Conservation (phyloP, 2,113 vertebrate genomes). For the Brachyistius frenatus region DNA sequence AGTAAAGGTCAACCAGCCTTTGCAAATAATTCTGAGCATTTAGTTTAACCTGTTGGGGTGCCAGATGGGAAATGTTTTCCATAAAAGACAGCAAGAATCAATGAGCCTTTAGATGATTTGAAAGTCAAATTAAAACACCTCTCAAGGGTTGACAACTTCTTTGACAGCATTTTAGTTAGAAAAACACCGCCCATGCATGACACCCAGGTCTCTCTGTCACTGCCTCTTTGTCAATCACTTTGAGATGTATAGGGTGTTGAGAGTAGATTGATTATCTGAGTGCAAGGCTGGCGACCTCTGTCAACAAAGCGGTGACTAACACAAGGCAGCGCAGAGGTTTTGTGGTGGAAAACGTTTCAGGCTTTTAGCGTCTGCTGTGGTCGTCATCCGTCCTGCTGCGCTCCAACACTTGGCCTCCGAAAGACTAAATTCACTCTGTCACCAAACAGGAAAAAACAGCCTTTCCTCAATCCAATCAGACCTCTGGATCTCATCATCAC, state of each 20-base stretch:
- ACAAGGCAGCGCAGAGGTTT: constrained; percentile 12
- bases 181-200: constrained; percentile 4
- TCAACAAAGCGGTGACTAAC: constrained; percentile 44
- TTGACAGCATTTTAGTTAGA: constrained; percentile 42
- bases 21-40: constrained; percentile 43
- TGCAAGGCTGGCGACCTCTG: constrained; percentile 53
- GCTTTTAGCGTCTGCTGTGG: background rate
- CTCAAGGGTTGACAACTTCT: constrained; percentile 34
- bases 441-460: background rate
- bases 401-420: background rate
- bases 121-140: constrained; percentile 57
- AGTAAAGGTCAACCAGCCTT: constrained; percentile 42
- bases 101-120: constrained; percentile 51
- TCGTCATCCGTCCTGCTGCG: constrained; percentile 18
- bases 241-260: constrained; percentile 33
- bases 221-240: constrained; percentile 42
- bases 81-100: constrained; percentile 40
- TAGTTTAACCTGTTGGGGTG: constrained; percentile 39
- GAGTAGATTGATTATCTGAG: constrained; percentile 67
- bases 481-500: constrained; percentile 48
- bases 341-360: constrained; percentile 12
- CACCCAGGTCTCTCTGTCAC: constrained; percentile 20
- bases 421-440: constrained; percentile 20
- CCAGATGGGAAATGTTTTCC: constrained; percentile 43
- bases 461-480: constrained; percentile 19